Base-by-base conservation (phyloP, 2,888 invertebrate genomes). In the Lasioglossum pauxillum region DNA sequence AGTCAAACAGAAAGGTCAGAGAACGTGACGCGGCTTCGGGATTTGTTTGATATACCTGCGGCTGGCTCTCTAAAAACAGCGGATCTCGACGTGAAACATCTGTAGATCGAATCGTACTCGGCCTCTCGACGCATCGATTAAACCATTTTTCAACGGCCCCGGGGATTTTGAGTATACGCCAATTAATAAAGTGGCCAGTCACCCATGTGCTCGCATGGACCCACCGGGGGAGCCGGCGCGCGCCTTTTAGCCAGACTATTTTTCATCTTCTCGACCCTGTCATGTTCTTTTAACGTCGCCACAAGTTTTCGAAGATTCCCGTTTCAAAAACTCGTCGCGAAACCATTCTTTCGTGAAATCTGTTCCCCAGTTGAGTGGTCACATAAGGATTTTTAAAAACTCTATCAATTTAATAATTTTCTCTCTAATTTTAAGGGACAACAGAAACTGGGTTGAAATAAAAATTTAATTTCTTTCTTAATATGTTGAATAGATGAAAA, bases 21-120 rank as follows among this genome's bases (percentile, higher is more conserved):
- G 77, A 80, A 85, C 74, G 76, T n/a, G 77, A 77, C 64, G 27
- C 74, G 69, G 44, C 49, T 31, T 38, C 49, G 67, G 38, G 38
- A 73, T 81, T 75, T 78, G 78, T 85, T 80, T 85, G 60, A 85
- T 85, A 19, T 35, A 44, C 69, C 23, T 53, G 71, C 49, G 14
- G 75, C 77, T 23, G 57, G 23, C 12, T 72, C 64, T 85, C 86
- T 85, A 85, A 85, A 80, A 80, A 85, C 79, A 85, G 77, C 79
- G 0, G 53, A 35, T 74, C 73, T 44, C 27, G 53, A 69, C 69
- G 49, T 69, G 23, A 35, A 84, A 84, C 78, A 75, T 75, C 75
- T 57, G 79, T 46, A 60, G 60, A 76, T n/a, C 19, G 60, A 64
- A 64, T 64, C 16, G 31, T 31, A 31, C 31, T 31, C 31, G 31